Evolutionary conservation across 1,140 invertebrate genomes (phyloP), one percentile per base, ranked within the genome.

Genomic region (Andrena cerasifolii): DNA sequence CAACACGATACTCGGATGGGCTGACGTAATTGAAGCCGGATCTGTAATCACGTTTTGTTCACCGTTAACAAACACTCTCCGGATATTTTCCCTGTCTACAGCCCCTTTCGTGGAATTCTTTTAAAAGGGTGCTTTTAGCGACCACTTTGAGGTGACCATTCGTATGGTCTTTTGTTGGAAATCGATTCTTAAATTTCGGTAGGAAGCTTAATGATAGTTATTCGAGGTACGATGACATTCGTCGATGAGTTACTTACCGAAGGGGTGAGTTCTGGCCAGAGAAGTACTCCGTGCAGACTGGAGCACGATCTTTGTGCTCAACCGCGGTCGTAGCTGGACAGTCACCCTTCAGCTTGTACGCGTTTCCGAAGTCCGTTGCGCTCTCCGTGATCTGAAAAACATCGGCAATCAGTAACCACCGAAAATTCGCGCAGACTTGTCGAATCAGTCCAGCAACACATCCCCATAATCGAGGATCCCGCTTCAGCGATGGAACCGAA

Each of bases 301-400:
- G 53, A 53, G 82, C 68, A 28, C 82, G 86, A 49, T 78, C 63
- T 93, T 89, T 88, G 79, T 94, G 93, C 61, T 94, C 92, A 0
- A 93, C 93, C 0, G 93, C 90, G 61, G 93, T 86, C 5, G 94
- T 94, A 26, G 90, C 86, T 12, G 92, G 80, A 86, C 96, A 96
- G 73, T 93, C 94, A 16, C 91, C 79, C 40, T 93, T 92, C 61
- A 96, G 86, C 76, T 94, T 95, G 92, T 96, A 97, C 1, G 95
- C 93, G 87, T 96, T 96, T 8, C 93, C 95, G 80, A 97, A 95
- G 45, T 95, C 94, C 18, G 90, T 91, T 33, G 94, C 94, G 7
- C 93, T 94, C 36, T 87, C 86, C 2, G 94, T 92, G 33, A 95
- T 92, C 92, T 95, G 59, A 18, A 78, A 84, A 85, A 14, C 1